phyloP scores from a whole-genome alignment of 1,140 invertebrate species.

The Drosophila arizonae region DNA sequence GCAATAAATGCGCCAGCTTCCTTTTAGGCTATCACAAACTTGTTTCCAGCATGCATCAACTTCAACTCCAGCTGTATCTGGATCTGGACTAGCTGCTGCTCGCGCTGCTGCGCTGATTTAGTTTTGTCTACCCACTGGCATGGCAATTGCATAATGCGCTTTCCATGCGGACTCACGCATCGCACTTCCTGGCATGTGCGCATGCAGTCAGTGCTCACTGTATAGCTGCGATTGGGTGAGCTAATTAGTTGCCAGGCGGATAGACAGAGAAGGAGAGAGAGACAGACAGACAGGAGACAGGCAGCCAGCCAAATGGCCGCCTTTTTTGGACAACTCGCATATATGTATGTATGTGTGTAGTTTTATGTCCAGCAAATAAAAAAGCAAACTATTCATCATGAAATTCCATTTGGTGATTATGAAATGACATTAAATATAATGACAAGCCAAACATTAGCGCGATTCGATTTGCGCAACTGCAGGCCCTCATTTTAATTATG shows the following conservation, averaged over 20 bases:
- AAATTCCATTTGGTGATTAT: slow-evolving; percentile 35
- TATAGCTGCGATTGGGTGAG: neutral
- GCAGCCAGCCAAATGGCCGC: slow-evolving; percentile 10
- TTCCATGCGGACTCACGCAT: slow-evolving; percentile 41
- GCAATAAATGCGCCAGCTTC: slow-evolving; percentile 57
- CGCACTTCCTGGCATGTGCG: slow-evolving; percentile 41
- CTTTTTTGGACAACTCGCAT: slow-evolving; percentile 23
- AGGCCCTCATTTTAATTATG: neutral
- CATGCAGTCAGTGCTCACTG: neutral
- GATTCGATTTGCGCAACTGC: slow-evolving; percentile 21
- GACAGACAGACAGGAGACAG: neutral
- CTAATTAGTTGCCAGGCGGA: slow-evolving; percentile 35
- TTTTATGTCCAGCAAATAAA: neutral
- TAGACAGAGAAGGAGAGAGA: neutral
- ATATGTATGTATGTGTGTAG: too few relatives aligned
- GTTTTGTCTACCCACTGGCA: slow-evolving; percentile 43
- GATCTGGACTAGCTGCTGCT: neutral
- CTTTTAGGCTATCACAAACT: slow-evolving; percentile 43
- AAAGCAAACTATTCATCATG: slow-evolving; percentile 23
- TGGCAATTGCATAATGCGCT: slow-evolving; percentile 52
- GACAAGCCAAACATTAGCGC: slow-evolving; percentile 26
- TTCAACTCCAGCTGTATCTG: slow-evolving; percentile 8
- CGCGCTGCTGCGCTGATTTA: slow-evolving; percentile 45
- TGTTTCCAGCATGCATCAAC: slow-evolving; percentile 30
- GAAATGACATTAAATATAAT: slow-evolving; percentile 37